Evolutionary conservation across 2,113 vertebrate species (phyloP).

Genomic region (human): GRCh38 chr9:100988001-100988500

Average conservation of each 20-base stretch:
- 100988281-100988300: constrained; percentile 1
- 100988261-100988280: background rate
- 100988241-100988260: background rate
- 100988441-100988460: background rate
- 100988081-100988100: background rate
- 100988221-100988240: background rate
- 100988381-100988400: background rate
- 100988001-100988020: background rate
- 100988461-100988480: background rate
- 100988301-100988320: constrained; percentile 20
- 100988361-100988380: background rate
- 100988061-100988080: background rate
- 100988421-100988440: background rate
- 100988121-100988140: background rate
- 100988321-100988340: background rate
- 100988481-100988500: background rate
- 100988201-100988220: background rate
- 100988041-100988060: background rate
- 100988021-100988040: background rate
- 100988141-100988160: background rate
- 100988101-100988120: background rate
- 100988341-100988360: background rate
- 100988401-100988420: background rate
- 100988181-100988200: background rate
- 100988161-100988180: background rate